A percentile compares a stretch with the other conserved stretches of the same genome.
Evolutionary conservation across 2,113 vertebrate species (phyloP).

Genomic region (Pteronura brasiliensis): DNA sequence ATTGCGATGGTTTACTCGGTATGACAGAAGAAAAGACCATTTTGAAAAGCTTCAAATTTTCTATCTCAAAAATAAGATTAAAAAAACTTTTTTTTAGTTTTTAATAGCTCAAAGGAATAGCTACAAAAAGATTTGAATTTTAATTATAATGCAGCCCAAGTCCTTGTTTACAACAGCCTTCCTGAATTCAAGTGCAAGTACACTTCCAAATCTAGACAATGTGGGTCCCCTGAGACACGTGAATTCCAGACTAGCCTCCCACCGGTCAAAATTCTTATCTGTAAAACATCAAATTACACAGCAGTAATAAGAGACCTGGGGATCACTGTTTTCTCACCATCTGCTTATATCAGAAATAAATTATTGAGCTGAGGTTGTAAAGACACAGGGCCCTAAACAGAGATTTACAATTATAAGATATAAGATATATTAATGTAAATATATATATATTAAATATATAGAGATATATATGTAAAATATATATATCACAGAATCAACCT

Average conservation of each 20-base stretch:
- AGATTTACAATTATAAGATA: not conserved
- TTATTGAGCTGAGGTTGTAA: not conserved
- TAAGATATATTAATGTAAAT: not conserved
- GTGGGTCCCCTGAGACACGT: not conserved
- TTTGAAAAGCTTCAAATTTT: constrained; percentile 15
- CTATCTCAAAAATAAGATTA: not conserved
- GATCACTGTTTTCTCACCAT: constrained; percentile 13
- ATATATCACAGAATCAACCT: not conserved
- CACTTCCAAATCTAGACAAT: constrained; percentile 33
- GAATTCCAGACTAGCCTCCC: constrained; percentile 24
- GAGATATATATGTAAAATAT: not conserved
- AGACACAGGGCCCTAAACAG: not conserved
- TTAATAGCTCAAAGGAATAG: not conserved
- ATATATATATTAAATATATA: not conserved
- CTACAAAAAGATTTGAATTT: constrained; percentile 29
- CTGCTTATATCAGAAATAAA: constrained; percentile 50
- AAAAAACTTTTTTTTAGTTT: not conserved
- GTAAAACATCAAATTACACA: constrained; percentile 44
- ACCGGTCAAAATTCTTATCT: constrained; percentile 39
- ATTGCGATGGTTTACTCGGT: not conserved
- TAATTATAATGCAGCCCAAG: constrained; percentile 31
- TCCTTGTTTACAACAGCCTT: constrained; percentile 32
- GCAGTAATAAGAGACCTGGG: not conserved
- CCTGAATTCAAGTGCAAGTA: not conserved
- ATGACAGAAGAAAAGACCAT: not conserved